Conservation (phyloP, 2,888 invertebrate genomes). For the Sycophila texana region DNA sequence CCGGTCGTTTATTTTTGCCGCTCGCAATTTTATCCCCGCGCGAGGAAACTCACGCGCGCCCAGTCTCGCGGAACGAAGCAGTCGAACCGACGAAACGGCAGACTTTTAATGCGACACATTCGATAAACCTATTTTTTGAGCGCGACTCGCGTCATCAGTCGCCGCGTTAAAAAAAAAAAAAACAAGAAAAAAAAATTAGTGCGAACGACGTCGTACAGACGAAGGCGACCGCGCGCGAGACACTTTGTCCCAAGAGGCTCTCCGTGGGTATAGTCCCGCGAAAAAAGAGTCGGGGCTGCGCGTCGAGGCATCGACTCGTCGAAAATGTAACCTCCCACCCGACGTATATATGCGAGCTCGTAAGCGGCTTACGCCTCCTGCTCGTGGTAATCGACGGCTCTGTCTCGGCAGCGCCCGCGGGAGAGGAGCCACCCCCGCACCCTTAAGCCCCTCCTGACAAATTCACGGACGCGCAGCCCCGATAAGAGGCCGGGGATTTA, state of each 20-base stretch:
- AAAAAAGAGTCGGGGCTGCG: conserved; percentile 21
- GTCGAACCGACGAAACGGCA: not conserved
- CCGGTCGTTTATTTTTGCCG: no score
- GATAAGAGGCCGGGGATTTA: not conserved
- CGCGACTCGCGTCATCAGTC: not conserved
- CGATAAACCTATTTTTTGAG: conserved; percentile 7
- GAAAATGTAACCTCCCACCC: not conserved
- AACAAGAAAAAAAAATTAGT: not conserved
- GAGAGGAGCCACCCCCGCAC: conserved; percentile 1
- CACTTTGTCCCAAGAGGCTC: no score
- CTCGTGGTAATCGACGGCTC: conserved; percentile 56
- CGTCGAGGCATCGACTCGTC: conserved; percentile 28
- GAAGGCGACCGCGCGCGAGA: no score
- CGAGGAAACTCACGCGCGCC: not conserved
- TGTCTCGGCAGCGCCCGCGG: conserved; percentile 28
- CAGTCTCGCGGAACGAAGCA: not conserved
- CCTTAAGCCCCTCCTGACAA: conserved; percentile 41
- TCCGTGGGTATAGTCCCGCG: not conserved
- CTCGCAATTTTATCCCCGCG: no score
- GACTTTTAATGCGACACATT: conserved; percentile 15
- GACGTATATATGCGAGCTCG: not conserved
- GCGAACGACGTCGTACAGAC: no score
- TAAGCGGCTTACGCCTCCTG: conserved; percentile 47
- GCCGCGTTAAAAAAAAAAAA: not conserved
- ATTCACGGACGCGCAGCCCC: conserved; percentile 18